Base-by-base conservation (phyloP, 2,797 vertebrate genomes). In the Coregonus sp. region DNA sequence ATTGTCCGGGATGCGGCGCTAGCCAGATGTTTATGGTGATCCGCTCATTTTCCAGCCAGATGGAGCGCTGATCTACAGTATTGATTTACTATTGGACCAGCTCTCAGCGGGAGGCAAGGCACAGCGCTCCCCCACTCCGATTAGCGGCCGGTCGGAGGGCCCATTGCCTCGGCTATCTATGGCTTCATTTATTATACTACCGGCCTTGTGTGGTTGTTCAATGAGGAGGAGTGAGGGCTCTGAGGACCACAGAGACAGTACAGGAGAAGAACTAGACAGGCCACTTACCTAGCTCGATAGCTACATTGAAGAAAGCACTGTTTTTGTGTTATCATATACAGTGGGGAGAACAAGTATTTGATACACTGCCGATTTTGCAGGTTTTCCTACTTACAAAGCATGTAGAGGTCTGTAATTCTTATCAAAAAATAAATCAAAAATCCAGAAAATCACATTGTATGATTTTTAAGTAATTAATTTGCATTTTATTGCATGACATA, bases 11-110 rank as follows among this genome's bases (percentile, higher is more conserved):
- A 89, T 87, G 90, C 89, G 88, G 90, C 87, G 90, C 90, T 89
- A 91, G 92, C 83, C 82, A 93, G 91, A 94, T 92, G 92, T 94
- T 95, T 93, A 93, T 93, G 94, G 95, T 81, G 83, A 94, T 95
- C 93, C 90, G 91, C 94, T 96, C 93, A 96, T 97, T 97, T 96
- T 95, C 95, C 94, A 95, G 95, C 92, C 94, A 94, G 95, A 95
- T 96, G 95, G 96, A 94, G 92, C 91, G 92, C 93, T 96, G 96
- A 97, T 96, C 95, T 95, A 96, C 94, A 91, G 94, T 92, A 94
- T 95, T 89, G 94, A 95, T 95, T 89, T 82, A 18, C 70, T 14
- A 50, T 40, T 6, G 35, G 68, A 20, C 14, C 47, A 66, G 71
- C 33, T 63, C 56, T 68, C 35, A 40, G 11, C 54, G 16, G 63